A percentile compares a stretch with the other conserved stretches of the same genome.
phyloP scores from a whole-genome alignment of 2,888 invertebrate genomes.

The Monochamus alternatus region DNA sequence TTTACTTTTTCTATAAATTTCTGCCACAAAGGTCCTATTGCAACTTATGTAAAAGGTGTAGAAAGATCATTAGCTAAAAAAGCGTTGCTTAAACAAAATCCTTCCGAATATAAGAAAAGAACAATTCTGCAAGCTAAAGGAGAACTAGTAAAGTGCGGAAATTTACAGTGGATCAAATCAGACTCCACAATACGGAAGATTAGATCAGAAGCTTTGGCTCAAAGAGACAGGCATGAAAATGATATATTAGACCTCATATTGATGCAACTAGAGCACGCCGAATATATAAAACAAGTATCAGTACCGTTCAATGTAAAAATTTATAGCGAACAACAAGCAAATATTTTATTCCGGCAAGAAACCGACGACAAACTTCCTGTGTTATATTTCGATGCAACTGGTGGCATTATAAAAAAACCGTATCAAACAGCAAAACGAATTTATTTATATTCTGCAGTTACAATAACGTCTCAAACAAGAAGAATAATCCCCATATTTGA shows the following conservation, averaged over 20 bases:
- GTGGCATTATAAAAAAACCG: constrained; percentile 36
- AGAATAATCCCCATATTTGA: constrained; percentile 39
- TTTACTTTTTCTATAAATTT: constrained; percentile 11
- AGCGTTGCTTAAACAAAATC: constrained; percentile 15
- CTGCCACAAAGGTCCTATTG: constrained; percentile 16
- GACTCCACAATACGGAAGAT: constrained; percentile 35
- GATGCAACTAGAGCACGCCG: constrained; percentile 27
- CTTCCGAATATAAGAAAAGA: constrained; percentile 33
- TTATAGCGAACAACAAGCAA: constrained; percentile 39
- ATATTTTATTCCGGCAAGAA: constrained; percentile 28
- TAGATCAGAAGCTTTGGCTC: constrained; percentile 19
- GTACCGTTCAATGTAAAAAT: constrained; percentile 39
- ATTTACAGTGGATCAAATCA: constrained; percentile 43
- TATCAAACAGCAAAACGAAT: constrained; percentile 16
- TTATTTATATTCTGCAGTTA: constrained; percentile 36
- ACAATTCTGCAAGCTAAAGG: background rate
- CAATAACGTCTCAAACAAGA: background rate
- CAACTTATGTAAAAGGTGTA: constrained; percentile 29
- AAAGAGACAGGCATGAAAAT: constrained; percentile 14
- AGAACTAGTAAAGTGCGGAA: constrained; percentile 14
- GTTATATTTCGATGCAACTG: constrained; percentile 37
- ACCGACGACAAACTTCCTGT: constrained; percentile 9
- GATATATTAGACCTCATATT: constrained; percentile 29
- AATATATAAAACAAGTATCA: constrained; percentile 29
- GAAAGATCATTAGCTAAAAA: constrained; percentile 25